A percentile compares a stretch with the other conserved stretches of the same genome.
Evolutionary conservation across 1,140 invertebrate genomes (phyloP).

Genomic region (Babylonia areolata): DNA sequence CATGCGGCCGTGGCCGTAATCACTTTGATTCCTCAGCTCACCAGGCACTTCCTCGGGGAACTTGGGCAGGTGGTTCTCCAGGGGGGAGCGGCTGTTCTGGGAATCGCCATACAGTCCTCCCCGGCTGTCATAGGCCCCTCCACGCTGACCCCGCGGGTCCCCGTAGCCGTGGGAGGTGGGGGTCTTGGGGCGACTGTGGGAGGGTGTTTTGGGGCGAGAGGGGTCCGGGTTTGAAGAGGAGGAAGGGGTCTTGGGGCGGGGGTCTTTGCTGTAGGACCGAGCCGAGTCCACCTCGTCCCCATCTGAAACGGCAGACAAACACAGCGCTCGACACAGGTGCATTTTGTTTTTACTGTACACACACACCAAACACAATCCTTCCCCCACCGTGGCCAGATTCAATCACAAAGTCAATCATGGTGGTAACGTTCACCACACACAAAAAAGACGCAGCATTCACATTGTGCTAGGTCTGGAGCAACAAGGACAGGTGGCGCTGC

Average conservation of each 20-base stretch:
- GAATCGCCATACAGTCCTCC: background rate
- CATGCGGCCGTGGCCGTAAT: conserved; percentile 55
- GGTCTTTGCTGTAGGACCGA: conserved; percentile 42
- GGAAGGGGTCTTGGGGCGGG: conserved; percentile 54
- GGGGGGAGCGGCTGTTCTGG: conserved; percentile 5
- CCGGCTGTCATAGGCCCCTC: conserved; percentile 34
- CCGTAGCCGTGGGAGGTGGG: conserved; percentile 57
- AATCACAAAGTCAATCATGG: no score
- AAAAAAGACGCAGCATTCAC: no score
- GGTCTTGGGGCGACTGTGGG: conserved; percentile 61
- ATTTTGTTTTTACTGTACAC: conserved; percentile 21
- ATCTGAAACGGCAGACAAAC: conserved; percentile 52
- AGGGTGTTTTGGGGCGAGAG: conserved; percentile 63
- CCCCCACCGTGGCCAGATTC: no score
- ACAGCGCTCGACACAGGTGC: conserved; percentile 39
- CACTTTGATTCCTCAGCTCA: conserved; percentile 33
- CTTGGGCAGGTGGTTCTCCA: conserved; percentile 24
- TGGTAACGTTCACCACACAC: no score
- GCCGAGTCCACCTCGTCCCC: conserved; percentile 55
- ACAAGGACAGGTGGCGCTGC: no score
- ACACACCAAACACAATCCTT: no score
- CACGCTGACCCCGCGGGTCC: conserved; percentile 46
- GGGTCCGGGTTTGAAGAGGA: conserved; percentile 29
- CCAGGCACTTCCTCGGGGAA: conserved; percentile 18
- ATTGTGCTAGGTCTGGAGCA: no score